Base-by-base conservation (phyloP, 2,888 invertebrate genomes). In the Aporophyla nigra region DNA sequence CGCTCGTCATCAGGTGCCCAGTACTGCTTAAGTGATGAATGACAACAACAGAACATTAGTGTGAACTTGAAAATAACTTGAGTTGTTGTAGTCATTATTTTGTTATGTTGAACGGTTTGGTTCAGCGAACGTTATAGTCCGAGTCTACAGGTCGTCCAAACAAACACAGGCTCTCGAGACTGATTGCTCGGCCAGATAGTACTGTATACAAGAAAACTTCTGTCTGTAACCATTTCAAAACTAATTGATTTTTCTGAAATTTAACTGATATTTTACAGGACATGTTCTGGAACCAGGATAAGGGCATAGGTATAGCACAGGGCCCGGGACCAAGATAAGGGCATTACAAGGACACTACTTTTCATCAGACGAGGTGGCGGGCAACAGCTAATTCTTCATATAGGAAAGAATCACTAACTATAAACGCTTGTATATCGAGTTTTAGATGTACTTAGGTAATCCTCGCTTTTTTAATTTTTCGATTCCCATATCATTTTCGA, bases 51-150 rank as follows among this genome's bases (percentile, higher is more conserved):
- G 16, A n/a, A 1, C 3, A n/a, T n/a, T 61, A 27, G 24, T 51
- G 46, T 61, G 53, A 12, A 54, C 21, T 58, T 33, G 56, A 49
- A 49, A 70, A 70, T 71, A 24, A 24, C 7, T 58, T 49, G 58
- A 5, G 9, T 16, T 40, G 9, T 51, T 43, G 27, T 27, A 27
- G 9, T 71, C 5, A n/a, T 61, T 53, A n/a, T 71, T 43, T n/a
- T 71, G 27, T 43, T 71, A 43, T n/a, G 14, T 43, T 43, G 6
- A 71, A 43, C 16, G 27, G 43, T 19, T 49, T 33, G 19, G 19
- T n/a, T 56, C 14, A 40, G 27, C 5, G 21, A 43, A 10, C 33
- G n/a, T 53, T 33, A n/a, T n/a, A 33, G 53, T 67, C 10, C n/a
- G 10, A 67, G 67, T 6, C 16, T 16, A 19, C 53, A 49, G n/a